These are phyloP conservation scores for Lasioglossum lativentre DNA, from an alignment of 2,888 invertebrate species.

Conservation along the genomic window DNA sequence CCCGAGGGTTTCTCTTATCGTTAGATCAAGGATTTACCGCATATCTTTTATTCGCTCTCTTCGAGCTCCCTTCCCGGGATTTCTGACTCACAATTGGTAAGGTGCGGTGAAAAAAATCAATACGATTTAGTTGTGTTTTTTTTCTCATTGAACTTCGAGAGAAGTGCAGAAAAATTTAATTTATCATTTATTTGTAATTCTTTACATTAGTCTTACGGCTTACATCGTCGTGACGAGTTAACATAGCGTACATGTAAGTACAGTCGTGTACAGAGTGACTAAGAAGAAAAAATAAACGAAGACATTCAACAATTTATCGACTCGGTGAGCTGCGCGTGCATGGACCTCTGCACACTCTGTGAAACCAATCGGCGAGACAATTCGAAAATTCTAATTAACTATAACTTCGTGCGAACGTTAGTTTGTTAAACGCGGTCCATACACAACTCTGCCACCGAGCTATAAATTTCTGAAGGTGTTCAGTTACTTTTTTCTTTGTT, in stretches of 20 bases:
- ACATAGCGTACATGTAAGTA: constrained; percentile 29
- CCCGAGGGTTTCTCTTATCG: too few relatives aligned
- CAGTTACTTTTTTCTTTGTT: neutral
- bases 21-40: too few relatives aligned
- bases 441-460: neutral
- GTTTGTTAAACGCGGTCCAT: neutral
- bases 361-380: neutral
- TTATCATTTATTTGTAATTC: constrained; percentile 17
- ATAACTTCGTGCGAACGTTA: neutral
- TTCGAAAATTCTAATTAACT: constrained; percentile 6
- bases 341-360: neutral
- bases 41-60: neutral
- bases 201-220: constrained; percentile 11
- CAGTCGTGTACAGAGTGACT: constrained; percentile 29
- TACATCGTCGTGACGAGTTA: constrained; percentile 12
- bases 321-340: neutral
- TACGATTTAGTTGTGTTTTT: neutral
- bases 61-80: neutral
- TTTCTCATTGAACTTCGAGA: constrained; percentile 7
- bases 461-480: constrained; percentile 13
- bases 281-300: constrained; percentile 3
- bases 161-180: constrained; percentile 13
- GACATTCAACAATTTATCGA: constrained; percentile 8
- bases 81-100: neutral
- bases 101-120: neutral